Conservation (phyloP, 2,888 invertebrate species). For the Drosophila quinaria region DNA sequence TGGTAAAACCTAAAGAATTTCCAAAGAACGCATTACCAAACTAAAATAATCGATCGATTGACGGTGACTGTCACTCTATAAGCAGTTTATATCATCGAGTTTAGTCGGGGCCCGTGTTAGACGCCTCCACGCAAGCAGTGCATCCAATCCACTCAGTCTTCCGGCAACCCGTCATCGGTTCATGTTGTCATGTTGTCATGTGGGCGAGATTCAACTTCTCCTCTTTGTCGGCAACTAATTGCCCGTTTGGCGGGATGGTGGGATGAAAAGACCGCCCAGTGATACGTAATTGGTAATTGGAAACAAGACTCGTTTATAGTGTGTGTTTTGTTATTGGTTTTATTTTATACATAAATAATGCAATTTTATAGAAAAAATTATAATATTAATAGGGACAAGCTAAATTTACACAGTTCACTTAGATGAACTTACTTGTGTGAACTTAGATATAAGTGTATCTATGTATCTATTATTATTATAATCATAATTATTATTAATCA, state of each 20-base stretch:
- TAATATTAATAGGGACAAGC: conserved; percentile 38
- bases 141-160: not conserved
- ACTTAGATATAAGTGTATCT: not conserved
- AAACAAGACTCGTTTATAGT: conserved; percentile 11
- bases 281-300: conserved; percentile 4
- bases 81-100: conserved; percentile 1
- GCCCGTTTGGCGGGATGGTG: not conserved
- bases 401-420: conserved; percentile 16
- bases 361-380: conserved; percentile 30
- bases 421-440: not conserved
- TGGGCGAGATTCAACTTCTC: not conserved
- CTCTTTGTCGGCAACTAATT: conserved; percentile 10
- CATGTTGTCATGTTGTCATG: not conserved
- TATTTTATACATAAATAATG: conserved; percentile 47
- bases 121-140: not conserved
- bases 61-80: not conserved
- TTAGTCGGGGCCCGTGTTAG: not conserved
- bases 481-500: conserved; percentile 2
- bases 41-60: not conserved
- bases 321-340: conserved; percentile 31
- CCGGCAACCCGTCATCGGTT: conserved; percentile 1
- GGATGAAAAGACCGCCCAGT: not conserved
- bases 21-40: not conserved
- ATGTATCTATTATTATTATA: not conserved
- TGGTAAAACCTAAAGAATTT: not conserved